phyloP scores from a whole-genome alignment of 92 coral and sea anemone genomes.

The Paragorgia papillata region DNA sequence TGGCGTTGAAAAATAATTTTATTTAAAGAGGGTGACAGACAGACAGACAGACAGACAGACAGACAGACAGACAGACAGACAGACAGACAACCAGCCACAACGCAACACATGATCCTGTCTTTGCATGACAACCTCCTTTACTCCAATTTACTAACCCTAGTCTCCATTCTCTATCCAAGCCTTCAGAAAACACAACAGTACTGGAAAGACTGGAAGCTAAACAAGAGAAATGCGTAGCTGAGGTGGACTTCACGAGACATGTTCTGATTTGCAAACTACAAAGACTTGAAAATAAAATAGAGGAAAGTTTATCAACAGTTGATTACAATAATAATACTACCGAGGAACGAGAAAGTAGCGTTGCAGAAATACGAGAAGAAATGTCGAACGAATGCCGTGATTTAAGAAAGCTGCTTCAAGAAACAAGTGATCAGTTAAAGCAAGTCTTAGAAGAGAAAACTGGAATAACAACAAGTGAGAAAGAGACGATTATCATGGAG shows the following conservation, averaged over 20 bases:
- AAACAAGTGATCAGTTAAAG: slow-evolving; percentile 73
- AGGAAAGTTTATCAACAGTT: slow-evolving; percentile 70
- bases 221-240: slow-evolving; percentile 92
- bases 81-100: no score
- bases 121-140: no score
- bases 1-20: no score
- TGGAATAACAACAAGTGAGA: neutral
- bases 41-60: neutral
- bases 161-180: neutral
- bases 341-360: slow-evolving; percentile 45
- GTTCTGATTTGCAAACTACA: slow-evolving; percentile 83
- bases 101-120: no score
- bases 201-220: slow-evolving; percentile 87
- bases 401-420: slow-evolving; percentile 67
- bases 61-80: no score
- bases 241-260: slow-evolving; percentile 91
- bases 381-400: slow-evolving; percentile 81
- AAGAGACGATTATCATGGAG: neutral
- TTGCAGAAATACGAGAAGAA: slow-evolving; percentile 65
- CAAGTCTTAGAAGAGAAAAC: slow-evolving; percentile 34
- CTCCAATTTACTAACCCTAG: no score
- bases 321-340: slow-evolving; percentile 60
- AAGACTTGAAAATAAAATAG: slow-evolving; percentile 80
- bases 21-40: neutral
- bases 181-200: slow-evolving; percentile 42